Percentiles rank a stretch among this genome's conserved stretches.
phyloP scores from a whole-genome alignment of 2,797 vertebrate species.

The Parambassis ranga region DNA sequence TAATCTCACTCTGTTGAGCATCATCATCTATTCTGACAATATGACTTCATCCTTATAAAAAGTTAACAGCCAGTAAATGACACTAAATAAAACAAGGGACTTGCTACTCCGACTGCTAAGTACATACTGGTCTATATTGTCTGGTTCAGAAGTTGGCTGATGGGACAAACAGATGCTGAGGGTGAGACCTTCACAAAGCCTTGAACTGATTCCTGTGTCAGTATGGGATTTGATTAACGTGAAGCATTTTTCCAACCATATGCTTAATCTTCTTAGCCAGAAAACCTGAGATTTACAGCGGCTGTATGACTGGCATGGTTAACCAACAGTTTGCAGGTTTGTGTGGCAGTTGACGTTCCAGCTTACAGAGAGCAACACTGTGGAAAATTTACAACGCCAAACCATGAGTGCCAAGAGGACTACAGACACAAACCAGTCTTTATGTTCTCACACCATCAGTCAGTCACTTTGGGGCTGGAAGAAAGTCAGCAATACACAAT shows the following conservation, averaged over 20 bases:
- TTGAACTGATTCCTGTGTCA: not conserved
- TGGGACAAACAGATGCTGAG: slow-evolving; percentile 35
- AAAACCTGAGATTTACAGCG: slow-evolving; percentile 14
- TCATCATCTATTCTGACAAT: slow-evolving; percentile 12
- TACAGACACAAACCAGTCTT: not conserved
- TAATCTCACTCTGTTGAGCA: not conserved
- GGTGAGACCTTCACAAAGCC: slow-evolving; percentile 14
- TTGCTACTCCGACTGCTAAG: not conserved
- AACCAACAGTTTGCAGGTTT: not conserved
- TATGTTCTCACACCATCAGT: not conserved
- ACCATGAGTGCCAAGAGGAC: not conserved
- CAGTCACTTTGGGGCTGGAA: not conserved
- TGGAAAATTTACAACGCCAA: not conserved
- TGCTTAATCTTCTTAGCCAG: slow-evolving; percentile 64
- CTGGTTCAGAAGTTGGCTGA: not conserved
- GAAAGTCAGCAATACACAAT: not conserved
- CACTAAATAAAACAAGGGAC: not conserved
- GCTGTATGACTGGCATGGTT: not conserved
- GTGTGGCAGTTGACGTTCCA: not conserved
- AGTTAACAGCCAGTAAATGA: slow-evolving; percentile 13
- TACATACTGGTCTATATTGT: not conserved
- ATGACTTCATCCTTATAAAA: slow-evolving; percentile 41
- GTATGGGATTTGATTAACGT: slow-evolving; percentile 39
- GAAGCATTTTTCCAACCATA: slow-evolving; percentile 48
- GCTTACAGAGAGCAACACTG: not conserved